Percentiles rank a stretch among this genome's conserved stretches.
Evolutionary conservation across 2,888 invertebrate genomes (phyloP).

Genomic region (Drymonia ruficornis): DNA sequence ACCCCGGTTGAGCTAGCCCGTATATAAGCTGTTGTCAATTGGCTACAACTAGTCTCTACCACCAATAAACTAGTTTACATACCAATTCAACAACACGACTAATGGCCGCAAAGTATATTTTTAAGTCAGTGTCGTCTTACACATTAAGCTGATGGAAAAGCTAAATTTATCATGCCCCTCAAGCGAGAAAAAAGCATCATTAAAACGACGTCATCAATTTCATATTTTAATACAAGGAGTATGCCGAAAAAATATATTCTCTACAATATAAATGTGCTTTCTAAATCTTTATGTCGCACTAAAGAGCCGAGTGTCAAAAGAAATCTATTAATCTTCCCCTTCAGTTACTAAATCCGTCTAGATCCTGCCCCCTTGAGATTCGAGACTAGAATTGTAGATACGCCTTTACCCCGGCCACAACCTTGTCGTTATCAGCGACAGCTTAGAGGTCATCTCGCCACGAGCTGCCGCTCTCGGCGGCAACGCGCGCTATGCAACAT

Average conservation of each 20-base stretch:
- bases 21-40: no score
- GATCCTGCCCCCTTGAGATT: background rate
- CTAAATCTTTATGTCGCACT: conserved; percentile 23
- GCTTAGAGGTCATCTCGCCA: no score
- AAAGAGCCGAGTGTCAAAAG: conserved; percentile 19
- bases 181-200: background rate
- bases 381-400: background rate
- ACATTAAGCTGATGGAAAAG: background rate
- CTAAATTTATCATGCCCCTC: background rate
- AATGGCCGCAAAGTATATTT: no score
- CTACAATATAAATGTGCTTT: conserved; percentile 22
- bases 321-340: conserved; percentile 26
- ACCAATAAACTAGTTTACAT: no score
- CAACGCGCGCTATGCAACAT: no score
- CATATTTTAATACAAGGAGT: conserved; percentile 7
- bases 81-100: no score
- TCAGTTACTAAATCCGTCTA: background rate
- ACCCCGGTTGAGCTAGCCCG: no score
- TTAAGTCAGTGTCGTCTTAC: background rate
- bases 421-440: no score
- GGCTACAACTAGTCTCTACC: no score
- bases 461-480: no score
- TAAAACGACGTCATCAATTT: conserved; percentile 5
- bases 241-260: conserved; percentile 2
- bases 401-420: no score